Percentiles rank a stretch among this genome's conserved stretches.
Conservation (phyloP, 2,113 vertebrate species). For the Romanogobio albipinnatus region DNA sequence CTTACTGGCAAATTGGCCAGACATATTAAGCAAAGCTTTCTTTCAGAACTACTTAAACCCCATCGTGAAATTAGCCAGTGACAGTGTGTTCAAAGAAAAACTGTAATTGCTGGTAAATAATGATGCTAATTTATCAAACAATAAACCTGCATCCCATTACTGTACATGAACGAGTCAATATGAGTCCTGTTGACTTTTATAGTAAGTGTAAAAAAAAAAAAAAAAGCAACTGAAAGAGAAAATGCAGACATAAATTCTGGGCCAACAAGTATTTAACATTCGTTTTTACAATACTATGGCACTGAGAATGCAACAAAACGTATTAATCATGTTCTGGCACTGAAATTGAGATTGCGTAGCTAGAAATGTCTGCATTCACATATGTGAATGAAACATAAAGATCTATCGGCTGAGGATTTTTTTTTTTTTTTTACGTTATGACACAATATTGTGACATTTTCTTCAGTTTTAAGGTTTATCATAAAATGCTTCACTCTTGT, state of each 20-base stretch:
- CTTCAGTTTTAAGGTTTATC: constrained; percentile 3
- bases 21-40: constrained; percentile 16
- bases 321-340: neutral
- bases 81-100: constrained; percentile 20
- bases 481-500: neutral
- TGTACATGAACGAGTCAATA: constrained; percentile 8
- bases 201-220: constrained; percentile 3
- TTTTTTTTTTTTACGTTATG: no score
- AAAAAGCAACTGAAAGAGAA: neutral
- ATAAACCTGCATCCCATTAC: constrained; percentile 17
- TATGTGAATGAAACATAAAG: neutral
- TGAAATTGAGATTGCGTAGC: neutral
- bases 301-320: neutral
- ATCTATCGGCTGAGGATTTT: neutral
- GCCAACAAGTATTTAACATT: neutral
- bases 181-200: constrained; percentile 10
- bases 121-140: constrained; percentile 30
- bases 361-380: neutral
- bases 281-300: neutral
- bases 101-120: constrained; percentile 28
- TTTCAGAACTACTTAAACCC: constrained; percentile 25
- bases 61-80: constrained; percentile 31
- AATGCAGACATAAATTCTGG: neutral
- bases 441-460: neutral
- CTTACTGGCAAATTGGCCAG: constrained; percentile 29